Evolutionary conservation across 2,797 vertebrate genomes (phyloP), one percentile per base, ranked within the genome.

Genomic region (Lindbergichthys nudifrons): DNA sequence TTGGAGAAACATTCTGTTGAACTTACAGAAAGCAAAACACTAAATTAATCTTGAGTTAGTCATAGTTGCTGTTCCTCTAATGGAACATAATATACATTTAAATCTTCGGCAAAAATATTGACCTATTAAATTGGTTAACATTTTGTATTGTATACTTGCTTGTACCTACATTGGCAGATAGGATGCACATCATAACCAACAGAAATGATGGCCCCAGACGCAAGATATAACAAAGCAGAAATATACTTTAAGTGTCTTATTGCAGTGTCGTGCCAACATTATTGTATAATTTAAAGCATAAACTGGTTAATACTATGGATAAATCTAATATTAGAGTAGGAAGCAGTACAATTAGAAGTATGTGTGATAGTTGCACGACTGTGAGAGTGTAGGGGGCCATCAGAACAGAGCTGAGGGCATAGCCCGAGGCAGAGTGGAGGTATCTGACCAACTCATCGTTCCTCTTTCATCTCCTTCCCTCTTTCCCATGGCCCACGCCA

Each of bases 391-490:
- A 51, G 65, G 78, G 52, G 70, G 79, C 42, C 60, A 54, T 78
- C 80, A 78, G 79, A 79, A 82, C 66, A 72, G 47, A 67, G 76
- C 84, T 84, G 57, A 83, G 67, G 81, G 83, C 77, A 76, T 87
- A 36, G 81, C 89, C 88, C 1, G 58, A 72, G 86, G 90, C 87
- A 59, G 43, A 84, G 53, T 71, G 60, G 72, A 85, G 85, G 85
- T 83, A 77, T 70, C 79, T 85, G 87, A 84, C 79, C 73, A n/a
- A 51, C 81, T 81, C 26, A 65, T 84, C 76, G 73, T 57, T 82
- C 69, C 59, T 81, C 79, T 87, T 91, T 92, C 77, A 86, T 89
- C 80, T 84, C 50, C 32, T 65, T 74, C 64, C 62, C 59, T 56
- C 57, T 53, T 69, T 56, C 45, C 56, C 53, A 50, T 47, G 39